These are phyloP conservation scores for Beaufortia kweichowensis DNA, from an alignment of 2,113 vertebrate species.

Conservation along the genomic window DNA sequence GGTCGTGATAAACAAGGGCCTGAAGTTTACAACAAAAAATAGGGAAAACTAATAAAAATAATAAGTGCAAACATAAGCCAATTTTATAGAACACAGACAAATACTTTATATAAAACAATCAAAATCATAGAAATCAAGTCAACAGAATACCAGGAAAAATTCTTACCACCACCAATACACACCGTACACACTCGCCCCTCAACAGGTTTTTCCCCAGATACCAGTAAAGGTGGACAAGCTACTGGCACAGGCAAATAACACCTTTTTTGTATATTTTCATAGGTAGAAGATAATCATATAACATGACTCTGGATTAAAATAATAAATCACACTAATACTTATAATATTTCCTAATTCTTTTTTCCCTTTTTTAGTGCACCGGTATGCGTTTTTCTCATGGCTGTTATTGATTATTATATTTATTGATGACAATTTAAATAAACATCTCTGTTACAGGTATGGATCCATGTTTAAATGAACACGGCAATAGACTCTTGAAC, in stretches of 20 bases:
- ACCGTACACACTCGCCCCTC: background rate
- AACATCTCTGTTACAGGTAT: background rate
- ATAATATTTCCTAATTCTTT: background rate
- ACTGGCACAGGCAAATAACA: no score
- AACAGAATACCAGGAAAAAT: background rate
- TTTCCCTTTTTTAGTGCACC: background rate
- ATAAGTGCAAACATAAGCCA: constrained; percentile 23
- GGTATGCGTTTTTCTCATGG: background rate
- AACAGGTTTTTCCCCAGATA: background rate
- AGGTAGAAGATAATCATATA: background rate
- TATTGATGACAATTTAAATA: background rate
- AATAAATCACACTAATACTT: background rate
- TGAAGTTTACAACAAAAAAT: constrained; percentile 1
- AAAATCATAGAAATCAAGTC: background rate
- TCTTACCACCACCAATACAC: background rate
- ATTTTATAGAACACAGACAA: constrained; percentile 5
- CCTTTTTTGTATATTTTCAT: no score
- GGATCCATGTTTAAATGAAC: background rate
- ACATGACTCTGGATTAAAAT: background rate
- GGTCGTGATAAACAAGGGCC: background rate
- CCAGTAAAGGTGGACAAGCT: background rate
- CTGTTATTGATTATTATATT: no score
- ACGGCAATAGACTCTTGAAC: background rate
- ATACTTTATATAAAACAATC: background rate
- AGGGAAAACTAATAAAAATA: no score